phyloP scores from a whole-genome alignment of 2,888 invertebrate genomes.

The Tetanocera ferruginea region DNA sequence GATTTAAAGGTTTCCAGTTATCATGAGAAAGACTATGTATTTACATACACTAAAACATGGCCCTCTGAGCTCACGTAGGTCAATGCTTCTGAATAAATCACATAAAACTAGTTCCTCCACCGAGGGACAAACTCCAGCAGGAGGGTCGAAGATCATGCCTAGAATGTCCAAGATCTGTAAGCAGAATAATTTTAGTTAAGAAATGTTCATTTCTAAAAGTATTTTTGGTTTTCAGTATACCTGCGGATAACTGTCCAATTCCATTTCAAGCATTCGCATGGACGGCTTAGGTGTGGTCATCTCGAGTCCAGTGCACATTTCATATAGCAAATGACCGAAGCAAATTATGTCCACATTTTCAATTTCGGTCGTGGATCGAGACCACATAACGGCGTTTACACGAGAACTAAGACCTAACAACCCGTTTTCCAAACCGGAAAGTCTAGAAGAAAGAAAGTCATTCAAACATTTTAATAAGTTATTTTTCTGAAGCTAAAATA shows the following conservation, averaged over 20 bases:
- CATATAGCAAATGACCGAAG: conserved; percentile 89
- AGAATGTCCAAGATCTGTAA: conserved; percentile 82
- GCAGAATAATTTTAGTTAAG: neutral
- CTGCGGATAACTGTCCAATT: conserved; percentile 80
- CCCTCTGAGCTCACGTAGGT: conserved; percentile 88
- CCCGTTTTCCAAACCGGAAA: conserved; percentile 89
- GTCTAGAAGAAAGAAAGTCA: conserved; percentile 71
- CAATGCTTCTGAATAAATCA: conserved; percentile 89
- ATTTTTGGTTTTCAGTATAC: conserved; percentile 66
- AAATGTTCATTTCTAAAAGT: neutral
- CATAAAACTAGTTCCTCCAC: conserved; percentile 86
- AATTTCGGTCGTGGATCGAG: conserved; percentile 69
- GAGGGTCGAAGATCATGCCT: conserved; percentile 81
- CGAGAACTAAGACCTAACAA: conserved; percentile 79
- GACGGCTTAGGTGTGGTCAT: conserved; percentile 81
- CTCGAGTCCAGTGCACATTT: conserved; percentile 91
- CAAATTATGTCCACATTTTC: conserved; percentile 77
- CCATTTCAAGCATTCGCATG: conserved; percentile 79
- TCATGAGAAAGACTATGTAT: neutral
- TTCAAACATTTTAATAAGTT: too few species aligned
- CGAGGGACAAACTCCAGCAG: conserved; percentile 77
- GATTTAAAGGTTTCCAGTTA: too few species aligned
- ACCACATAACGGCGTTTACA: conserved; percentile 73
- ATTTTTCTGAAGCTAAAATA: too few species aligned
- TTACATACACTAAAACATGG: conserved; percentile 82